These are phyloP conservation scores for Xerus inauris DNA, from an alignment of 2,113 vertebrate species.

Conservation along the genomic window DNA sequence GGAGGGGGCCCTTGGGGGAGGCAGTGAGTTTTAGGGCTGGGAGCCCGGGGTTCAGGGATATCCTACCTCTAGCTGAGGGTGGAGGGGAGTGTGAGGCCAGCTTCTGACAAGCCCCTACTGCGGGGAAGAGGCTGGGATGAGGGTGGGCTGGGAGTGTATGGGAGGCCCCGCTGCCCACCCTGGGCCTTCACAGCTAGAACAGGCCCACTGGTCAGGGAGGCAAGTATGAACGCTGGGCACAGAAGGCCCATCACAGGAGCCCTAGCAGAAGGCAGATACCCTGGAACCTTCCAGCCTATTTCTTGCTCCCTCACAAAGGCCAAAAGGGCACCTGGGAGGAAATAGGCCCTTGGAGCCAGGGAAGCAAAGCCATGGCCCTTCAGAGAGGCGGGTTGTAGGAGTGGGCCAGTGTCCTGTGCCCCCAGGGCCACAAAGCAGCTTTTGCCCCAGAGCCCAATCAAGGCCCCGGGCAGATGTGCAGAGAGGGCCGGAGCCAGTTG, in stretches of 20 bases:
- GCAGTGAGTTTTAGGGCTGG: slow-evolving; percentile 80
- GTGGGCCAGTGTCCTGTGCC: slow-evolving; percentile 40
- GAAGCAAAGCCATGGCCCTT: slow-evolving; percentile 30
- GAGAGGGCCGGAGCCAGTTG: slow-evolving; percentile 61
- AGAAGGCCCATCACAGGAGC: slow-evolving; percentile 3
- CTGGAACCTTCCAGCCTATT: slow-evolving; percentile 13
- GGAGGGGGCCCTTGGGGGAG: slow-evolving; percentile 90
- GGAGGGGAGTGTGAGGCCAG: slow-evolving; percentile 21
- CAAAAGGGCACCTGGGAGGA: slow-evolving; percentile 67
- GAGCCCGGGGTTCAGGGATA: slow-evolving; percentile 73
- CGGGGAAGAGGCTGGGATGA: slow-evolving; percentile 45
- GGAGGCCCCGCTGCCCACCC: neutral
- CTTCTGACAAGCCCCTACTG: slow-evolving; percentile 8
- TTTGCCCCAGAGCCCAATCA: slow-evolving; percentile 27
- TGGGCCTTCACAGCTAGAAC: neutral
- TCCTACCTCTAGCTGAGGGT: slow-evolving; percentile 83
- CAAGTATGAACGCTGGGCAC: neutral
- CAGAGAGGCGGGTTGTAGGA: slow-evolving; percentile 49
- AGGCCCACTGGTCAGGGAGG: neutral
- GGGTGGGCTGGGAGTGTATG: neutral
- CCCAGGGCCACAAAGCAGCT: slow-evolving; percentile 39
- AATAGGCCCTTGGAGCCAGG: slow-evolving; percentile 21
- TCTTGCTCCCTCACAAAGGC: slow-evolving; percentile 72
- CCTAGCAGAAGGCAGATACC: slow-evolving; percentile 70
- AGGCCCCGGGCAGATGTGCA: slow-evolving; percentile 60